Conservation (phyloP, 2,888 invertebrate species). For the Pediacus dermestoides region DNA sequence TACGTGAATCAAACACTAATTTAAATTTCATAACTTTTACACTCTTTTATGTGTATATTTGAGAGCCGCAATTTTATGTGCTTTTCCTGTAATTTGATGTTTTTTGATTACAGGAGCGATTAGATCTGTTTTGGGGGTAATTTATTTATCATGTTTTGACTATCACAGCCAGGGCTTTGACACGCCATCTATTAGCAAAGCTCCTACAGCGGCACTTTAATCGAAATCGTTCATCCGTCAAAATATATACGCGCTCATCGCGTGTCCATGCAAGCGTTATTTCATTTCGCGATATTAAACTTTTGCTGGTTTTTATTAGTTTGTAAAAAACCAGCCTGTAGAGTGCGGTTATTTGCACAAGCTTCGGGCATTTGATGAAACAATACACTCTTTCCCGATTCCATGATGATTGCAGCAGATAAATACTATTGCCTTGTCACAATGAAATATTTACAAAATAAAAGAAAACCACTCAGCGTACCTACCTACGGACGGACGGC, state of each 20-base stretch:
- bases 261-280: slow-evolving; percentile 39
- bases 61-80: no score
- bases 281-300: slow-evolving; percentile 43
- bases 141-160: slow-evolving; percentile 2
- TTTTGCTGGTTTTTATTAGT: slow-evolving; percentile 38
- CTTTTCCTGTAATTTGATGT: slow-evolving; percentile 5
- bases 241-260: slow-evolving; percentile 31
- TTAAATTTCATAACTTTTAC: no score
- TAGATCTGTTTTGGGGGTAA: slow-evolving; percentile 2
- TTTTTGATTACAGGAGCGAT: slow-evolving; percentile 1
- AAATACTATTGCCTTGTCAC: slow-evolving; percentile 15
- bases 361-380: slow-evolving; percentile 11
- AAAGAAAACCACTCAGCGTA: slow-evolving; percentile 4
- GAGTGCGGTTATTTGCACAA: slow-evolving; percentile 12
- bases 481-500: slow-evolving; percentile 4
- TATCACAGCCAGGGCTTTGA: slow-evolving; percentile 4
- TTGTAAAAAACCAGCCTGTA: slow-evolving; percentile 20
- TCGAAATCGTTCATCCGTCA: slow-evolving; percentile 30
- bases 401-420: slow-evolving; percentile 10
- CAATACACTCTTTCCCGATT: slow-evolving; percentile 8
- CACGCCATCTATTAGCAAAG: slow-evolving; percentile 1
- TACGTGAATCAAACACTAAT: no score
- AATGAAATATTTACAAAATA: slow-evolving; percentile 13
- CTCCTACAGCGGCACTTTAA: slow-evolving; percentile 18
- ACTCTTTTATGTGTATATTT: no score